Conservation (phyloP, 2,113 vertebrate species). For the Danionella cerebrum region DNA sequence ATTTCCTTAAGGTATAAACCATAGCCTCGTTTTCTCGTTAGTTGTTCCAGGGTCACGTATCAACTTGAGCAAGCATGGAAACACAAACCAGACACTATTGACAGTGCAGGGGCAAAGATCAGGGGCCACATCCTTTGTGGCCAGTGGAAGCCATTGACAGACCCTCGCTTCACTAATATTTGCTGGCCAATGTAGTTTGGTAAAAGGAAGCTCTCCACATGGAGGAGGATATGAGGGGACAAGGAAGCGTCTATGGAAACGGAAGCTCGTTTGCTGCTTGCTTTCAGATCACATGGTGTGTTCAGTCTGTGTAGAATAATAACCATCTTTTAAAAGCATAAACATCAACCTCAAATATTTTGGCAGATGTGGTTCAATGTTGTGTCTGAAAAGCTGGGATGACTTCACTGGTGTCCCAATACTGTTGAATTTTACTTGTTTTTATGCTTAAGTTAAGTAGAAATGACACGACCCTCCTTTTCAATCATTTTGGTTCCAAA, state of each 20-base stretch:
- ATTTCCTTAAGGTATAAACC: conserved; percentile 27
- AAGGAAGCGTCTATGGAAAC: conserved; percentile 10
- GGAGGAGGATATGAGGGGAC: conserved; percentile 28
- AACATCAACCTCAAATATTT: neutral
- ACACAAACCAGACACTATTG: conserved; percentile 35
- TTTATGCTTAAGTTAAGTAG: no score
- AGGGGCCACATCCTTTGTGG: conserved; percentile 45
- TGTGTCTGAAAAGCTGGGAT: no score
- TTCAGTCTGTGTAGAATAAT: conserved; percentile 17
- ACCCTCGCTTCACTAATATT: conserved; percentile 39
- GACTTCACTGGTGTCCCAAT: no score
- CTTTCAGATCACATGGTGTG: conserved; percentile 20
- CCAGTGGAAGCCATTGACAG: conserved; percentile 37
- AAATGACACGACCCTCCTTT: no score
- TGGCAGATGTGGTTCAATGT: neutral
- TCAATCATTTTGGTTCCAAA: no score
- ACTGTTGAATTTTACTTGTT: no score
- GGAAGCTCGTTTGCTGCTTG: conserved; percentile 18
- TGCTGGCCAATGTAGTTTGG: conserved; percentile 33
- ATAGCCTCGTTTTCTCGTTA: conserved; percentile 36
- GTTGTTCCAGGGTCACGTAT: conserved; percentile 25
- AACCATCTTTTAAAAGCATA: neutral
- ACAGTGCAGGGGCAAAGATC: conserved; percentile 38
- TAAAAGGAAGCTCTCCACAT: conserved; percentile 31
- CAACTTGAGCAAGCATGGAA: conserved; percentile 31